Conservation (phyloP, 2,113 vertebrate genomes). For the Eclectus roratus region DNA sequence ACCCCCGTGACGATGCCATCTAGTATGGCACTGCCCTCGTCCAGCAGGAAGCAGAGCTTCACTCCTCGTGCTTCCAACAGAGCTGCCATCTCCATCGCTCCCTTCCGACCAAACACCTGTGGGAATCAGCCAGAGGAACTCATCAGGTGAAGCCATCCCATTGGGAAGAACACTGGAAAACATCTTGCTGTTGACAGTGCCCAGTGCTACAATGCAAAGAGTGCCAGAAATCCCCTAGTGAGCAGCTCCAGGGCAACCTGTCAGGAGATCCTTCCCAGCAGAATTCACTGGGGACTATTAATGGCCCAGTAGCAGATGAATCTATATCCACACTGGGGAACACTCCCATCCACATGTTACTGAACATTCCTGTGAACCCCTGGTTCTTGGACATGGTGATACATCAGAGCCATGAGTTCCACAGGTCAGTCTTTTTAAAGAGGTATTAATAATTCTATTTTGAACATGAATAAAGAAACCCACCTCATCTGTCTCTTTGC, state of each 20-base stretch:
- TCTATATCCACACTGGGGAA: neutral
- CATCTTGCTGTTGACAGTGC: neutral
- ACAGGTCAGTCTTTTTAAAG: neutral
- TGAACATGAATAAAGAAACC: neutral
- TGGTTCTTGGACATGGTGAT: neutral
- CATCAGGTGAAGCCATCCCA: neutral
- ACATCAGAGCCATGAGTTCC: neutral
- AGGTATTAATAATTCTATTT: neutral
- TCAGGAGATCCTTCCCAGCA: neutral
- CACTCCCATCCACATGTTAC: neutral
- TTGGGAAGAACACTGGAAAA: neutral
- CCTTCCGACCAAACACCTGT: constrained; percentile 80
- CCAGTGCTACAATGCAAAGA: neutral
- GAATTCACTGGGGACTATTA: neutral
- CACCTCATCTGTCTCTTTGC: neutral
- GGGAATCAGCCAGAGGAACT: neutral
- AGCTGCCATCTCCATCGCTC: constrained; percentile 81
- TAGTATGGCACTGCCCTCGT: constrained; percentile 81
- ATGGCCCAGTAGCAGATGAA: neutral
- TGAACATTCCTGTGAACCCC: neutral
- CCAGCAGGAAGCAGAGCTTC: constrained; percentile 84
- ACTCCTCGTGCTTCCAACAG: constrained; percentile 80
- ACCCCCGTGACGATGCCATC: constrained; percentile 79
- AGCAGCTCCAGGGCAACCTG: neutral
- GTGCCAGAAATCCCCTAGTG: neutral